Evolutionary conservation across 2,888 invertebrate species (phyloP).

Genomic region (Drosophila phalerata): DNA sequence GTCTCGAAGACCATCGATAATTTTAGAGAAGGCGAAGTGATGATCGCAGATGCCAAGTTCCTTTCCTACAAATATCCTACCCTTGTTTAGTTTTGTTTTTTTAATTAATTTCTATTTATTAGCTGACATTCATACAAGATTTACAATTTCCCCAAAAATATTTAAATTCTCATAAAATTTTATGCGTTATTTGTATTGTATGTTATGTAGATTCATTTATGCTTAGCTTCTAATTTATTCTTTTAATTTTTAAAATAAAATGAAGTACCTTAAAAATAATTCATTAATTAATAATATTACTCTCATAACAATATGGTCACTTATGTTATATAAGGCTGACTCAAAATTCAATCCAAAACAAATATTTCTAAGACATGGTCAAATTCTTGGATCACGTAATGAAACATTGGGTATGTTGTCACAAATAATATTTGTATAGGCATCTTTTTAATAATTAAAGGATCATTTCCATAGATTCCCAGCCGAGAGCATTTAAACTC

Average conservation of each 20-base stretch:
- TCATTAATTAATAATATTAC: not conserved
- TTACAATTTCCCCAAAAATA: not conserved
- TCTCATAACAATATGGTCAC: not conserved
- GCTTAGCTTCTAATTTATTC: not conserved
- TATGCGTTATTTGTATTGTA: constrained; percentile 38
- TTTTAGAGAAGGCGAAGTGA: not conserved
- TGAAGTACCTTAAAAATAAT: constrained; percentile 12
- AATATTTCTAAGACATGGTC: constrained; percentile 23
- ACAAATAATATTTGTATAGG: not conserved
- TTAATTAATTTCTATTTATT: not conserved
- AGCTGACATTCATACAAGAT: too few species aligned
- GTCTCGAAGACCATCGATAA: not conserved
- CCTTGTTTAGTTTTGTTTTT: not conserved
- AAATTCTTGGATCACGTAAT: constrained; percentile 30
- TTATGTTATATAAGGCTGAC: constrained; percentile 5
- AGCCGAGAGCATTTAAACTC: constrained; percentile 39
- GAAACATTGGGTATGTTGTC: constrained; percentile 42
- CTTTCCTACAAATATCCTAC: not conserved
- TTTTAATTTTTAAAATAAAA: constrained; percentile 4
- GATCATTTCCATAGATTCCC: constrained; percentile 29
- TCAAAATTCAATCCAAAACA: constrained; percentile 38
- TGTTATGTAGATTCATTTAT: constrained; percentile 24
- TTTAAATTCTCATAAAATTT: constrained; percentile 21
- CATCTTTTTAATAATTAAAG: not conserved
- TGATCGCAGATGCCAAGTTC: not conserved